A percentile compares a stretch with the other conserved stretches of the same genome.
Evolutionary conservation across 2,797 vertebrate genomes (phyloP).

Genomic region (Tokudaia muenninki): DNA sequence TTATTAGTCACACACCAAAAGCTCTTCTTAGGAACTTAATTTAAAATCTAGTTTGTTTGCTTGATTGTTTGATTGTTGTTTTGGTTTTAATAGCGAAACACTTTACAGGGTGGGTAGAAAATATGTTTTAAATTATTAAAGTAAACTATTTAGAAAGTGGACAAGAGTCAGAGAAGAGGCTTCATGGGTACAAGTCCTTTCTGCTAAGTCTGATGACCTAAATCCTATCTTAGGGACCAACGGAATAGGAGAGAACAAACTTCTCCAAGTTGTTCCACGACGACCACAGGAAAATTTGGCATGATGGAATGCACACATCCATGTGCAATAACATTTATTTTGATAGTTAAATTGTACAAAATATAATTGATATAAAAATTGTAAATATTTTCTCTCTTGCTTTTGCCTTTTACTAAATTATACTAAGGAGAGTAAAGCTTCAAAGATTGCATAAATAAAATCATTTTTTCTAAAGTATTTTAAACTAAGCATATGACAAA

Average conservation of each 20-base stretch:
- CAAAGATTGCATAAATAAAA: neutral
- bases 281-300: neutral
- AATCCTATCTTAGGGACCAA: neutral
- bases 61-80: neutral
- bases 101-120: neutral
- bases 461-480: constrained; percentile 65
- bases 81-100: neutral
- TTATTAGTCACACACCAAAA: neutral
- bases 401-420: neutral
- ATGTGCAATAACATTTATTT: neutral
- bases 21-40: neutral
- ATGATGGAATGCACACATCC: neutral
- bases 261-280: neutral
- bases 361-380: neutral
- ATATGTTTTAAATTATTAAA: neutral
- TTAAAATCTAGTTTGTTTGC: neutral
- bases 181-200: neutral
- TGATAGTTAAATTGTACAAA: neutral
- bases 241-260: neutral
- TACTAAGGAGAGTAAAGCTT: neutral
- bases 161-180: neutral
- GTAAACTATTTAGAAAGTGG: neutral
- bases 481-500: constrained; percentile 20
- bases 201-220: neutral
- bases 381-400: neutral